These are phyloP conservation scores for Hippopotamus amphibius DNA, from an alignment of 2,113 vertebrate genomes.

Conservation along the genomic window DNA sequence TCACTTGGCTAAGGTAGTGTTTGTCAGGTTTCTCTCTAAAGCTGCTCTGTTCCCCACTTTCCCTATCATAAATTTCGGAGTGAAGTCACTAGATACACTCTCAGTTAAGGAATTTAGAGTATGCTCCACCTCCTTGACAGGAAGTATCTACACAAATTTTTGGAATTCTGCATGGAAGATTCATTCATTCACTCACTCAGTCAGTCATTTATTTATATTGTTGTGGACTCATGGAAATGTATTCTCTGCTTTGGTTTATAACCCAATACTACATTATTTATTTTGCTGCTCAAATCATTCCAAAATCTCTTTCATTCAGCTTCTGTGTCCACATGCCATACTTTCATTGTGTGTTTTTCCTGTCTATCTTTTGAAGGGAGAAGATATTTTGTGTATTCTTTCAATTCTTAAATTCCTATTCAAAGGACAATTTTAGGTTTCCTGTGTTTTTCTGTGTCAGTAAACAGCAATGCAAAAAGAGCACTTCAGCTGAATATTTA, in stretches of 20 bases:
- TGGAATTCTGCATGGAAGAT: background rate
- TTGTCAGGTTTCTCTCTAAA: background rate
- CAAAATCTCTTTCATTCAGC: background rate
- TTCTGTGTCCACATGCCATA: background rate
- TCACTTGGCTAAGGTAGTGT: background rate
- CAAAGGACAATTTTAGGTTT: background rate
- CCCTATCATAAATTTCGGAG: background rate
- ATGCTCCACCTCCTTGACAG: background rate
- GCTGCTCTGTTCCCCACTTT: background rate
- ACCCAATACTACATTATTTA: background rate
- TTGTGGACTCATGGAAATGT: background rate
- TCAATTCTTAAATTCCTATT: background rate
- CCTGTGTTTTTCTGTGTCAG: slow-evolving; percentile 18
- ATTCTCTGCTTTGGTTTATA: slow-evolving; percentile 18
- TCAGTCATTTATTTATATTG: background rate
- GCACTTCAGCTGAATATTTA: background rate
- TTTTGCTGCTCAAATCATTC: background rate
- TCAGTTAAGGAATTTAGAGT: background rate
- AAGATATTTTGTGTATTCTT: background rate
- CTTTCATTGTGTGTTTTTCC: background rate
- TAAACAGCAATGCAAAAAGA: background rate
- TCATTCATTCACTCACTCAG: background rate
- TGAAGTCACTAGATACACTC: background rate
- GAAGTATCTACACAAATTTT: background rate
- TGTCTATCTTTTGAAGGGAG: background rate